These are phyloP conservation scores for Platorchestia sp. DNA, from an alignment of 1,140 invertebrate genomes.

Conservation along the genomic window DNA sequence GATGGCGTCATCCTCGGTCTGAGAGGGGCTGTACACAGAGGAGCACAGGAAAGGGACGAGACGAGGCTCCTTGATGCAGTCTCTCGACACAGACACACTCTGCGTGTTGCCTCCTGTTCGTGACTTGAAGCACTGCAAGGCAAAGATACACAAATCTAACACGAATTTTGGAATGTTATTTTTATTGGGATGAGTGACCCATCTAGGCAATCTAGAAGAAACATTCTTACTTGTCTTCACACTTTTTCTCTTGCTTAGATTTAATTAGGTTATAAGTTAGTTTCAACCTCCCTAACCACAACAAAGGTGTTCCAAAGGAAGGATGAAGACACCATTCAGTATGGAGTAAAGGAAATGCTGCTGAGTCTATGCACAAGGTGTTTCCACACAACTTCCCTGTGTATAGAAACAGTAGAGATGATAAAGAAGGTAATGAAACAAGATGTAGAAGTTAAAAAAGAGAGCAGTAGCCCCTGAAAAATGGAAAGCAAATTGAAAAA, in stretches of 20 bases:
- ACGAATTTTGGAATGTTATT: too few relatives aligned
- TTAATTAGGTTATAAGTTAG: too few relatives aligned
- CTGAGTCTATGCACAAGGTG: too few relatives aligned
- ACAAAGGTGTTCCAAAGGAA: too few relatives aligned
- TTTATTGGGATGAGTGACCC: too few relatives aligned
- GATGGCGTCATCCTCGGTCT: not conserved
- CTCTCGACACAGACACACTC: not conserved
- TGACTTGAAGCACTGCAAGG: constrained; percentile 37
- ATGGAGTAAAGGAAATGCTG: not conserved
- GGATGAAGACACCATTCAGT: too few relatives aligned
- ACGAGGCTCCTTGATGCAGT: not conserved
- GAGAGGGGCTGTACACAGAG: not conserved
- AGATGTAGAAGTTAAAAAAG: too few relatives aligned
- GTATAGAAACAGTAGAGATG: not conserved
- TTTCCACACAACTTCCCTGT: not conserved
- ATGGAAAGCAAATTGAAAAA: too few relatives aligned
- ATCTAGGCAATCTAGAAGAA: too few relatives aligned
- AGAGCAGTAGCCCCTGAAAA: too few relatives aligned
- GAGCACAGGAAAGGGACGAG: not conserved
- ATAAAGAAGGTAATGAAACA: too few relatives aligned
- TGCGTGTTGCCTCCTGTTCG: constrained; percentile 17
- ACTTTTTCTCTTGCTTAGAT: not conserved
- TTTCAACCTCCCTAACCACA: too few relatives aligned
- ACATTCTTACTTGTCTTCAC: not conserved
- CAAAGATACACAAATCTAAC: not conserved